These are phyloP conservation scores for Dipodomys spectabilis DNA, from an alignment of 2,113 vertebrate genomes.

Conservation along the genomic window DNA sequence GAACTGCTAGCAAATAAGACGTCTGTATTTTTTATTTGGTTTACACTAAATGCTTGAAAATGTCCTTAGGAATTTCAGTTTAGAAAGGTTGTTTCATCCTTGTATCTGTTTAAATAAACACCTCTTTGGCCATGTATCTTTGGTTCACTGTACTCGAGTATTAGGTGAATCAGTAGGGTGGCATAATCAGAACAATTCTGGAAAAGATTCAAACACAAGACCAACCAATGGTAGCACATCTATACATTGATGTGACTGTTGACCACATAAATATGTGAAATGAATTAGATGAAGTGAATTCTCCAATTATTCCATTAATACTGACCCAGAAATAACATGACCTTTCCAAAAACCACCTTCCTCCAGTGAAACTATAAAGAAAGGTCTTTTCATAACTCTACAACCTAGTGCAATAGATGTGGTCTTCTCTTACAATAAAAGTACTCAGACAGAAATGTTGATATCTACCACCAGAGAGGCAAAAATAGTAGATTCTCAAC, in stretches of 20 bases:
- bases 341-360: neutral
- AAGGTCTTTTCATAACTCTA: neutral
- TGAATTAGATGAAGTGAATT: neutral
- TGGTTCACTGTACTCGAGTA: neutral
- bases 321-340: neutral
- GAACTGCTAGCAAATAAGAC: neutral
- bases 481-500: neutral
- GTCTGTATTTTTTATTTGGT: slow-evolving; percentile 28
- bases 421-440: neutral
- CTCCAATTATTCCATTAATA: neutral
- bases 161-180: neutral
- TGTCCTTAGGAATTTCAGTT: neutral
- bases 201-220: neutral
- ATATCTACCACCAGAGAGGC: neutral
- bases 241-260: neutral
- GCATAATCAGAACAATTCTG: neutral
- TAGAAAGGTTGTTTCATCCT: neutral
- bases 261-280: neutral
- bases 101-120: slow-evolving; percentile 26
- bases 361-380: neutral
- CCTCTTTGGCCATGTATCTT: neutral
- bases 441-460: neutral
- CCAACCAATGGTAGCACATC: neutral
- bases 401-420: neutral
- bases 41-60: neutral